Conservation (phyloP, 2,888 invertebrate species). For the Drosophila emarginata region DNA sequence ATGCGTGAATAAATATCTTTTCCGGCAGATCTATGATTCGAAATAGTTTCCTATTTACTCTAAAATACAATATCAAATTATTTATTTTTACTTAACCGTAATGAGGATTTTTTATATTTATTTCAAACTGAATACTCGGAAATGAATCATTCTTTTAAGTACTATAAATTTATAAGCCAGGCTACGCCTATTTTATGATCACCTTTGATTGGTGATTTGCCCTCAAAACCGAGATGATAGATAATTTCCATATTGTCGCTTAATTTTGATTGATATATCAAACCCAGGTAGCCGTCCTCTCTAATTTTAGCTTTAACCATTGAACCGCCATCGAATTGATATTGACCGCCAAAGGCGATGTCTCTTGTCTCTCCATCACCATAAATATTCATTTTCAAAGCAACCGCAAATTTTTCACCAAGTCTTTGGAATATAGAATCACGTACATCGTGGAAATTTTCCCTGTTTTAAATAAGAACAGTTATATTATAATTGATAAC, state of each 20-base stretch:
- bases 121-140: no score
- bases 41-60: no score
- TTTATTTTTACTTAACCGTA: no score
- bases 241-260: conserved; percentile 23
- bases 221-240: conserved; percentile 47
- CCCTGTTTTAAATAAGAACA: conserved; percentile 21
- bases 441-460: conserved; percentile 54
- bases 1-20: no score
- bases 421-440: conserved; percentile 60
- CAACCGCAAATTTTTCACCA: conserved; percentile 44
- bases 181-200: conserved; percentile 49
- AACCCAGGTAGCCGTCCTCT: conserved; percentile 27
- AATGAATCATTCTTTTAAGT: background rate
- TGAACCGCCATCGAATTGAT: conserved; percentile 21
- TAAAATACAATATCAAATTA: no score
- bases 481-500: no score
- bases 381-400: conserved; percentile 39
- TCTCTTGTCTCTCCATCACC: background rate
- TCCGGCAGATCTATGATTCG: no score
- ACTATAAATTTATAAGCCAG: conserved; percentile 37
- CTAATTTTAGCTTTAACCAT: conserved; percentile 45
- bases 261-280: conserved; percentile 36
- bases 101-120: no score
- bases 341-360: conserved; percentile 54
- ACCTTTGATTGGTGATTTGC: conserved; percentile 27